Evolutionary conservation across 2,888 invertebrate genomes (phyloP).

Genomic region (Euplexia lucipara): DNA sequence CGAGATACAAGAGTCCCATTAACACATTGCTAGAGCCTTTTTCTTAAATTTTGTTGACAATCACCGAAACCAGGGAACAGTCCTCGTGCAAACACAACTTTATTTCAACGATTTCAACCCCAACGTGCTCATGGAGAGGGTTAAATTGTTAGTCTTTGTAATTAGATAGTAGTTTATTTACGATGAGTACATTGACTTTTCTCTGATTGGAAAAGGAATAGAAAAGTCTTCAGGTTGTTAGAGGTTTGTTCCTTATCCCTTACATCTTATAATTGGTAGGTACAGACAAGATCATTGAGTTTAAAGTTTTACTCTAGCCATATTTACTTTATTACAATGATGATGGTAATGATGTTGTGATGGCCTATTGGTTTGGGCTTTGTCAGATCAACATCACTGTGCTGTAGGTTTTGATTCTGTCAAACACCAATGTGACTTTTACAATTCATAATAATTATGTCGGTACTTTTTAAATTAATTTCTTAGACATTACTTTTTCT

Average conservation of each 20-base stretch:
- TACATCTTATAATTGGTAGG: background rate
- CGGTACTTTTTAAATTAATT: no score
- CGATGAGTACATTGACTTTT: slow-evolving; percentile 24
- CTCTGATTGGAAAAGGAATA: slow-evolving; percentile 36
- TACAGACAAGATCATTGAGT: background rate
- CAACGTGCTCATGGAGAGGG: slow-evolving; percentile 23
- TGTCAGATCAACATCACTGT: no score
- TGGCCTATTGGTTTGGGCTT: no score
- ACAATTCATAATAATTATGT: no score
- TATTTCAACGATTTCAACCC: slow-evolving; percentile 15
- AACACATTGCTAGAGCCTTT: background rate
- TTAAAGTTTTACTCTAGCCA: background rate
- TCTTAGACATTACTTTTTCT: no score
- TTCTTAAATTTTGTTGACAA: no score
- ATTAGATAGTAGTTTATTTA: slow-evolving; percentile 26
- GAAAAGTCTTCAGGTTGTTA: slow-evolving; percentile 5
- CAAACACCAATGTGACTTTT: no score
- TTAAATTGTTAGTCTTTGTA: slow-evolving; percentile 28
- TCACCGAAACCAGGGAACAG: background rate
- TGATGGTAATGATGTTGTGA: no score
- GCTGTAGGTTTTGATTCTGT: no score
- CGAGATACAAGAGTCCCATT: no score
- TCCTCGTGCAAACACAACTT: slow-evolving; percentile 5
- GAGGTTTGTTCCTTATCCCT: background rate
- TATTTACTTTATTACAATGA: no score